Conservation (phyloP, 2,113 vertebrate genomes). For the Turnix velox region DNA sequence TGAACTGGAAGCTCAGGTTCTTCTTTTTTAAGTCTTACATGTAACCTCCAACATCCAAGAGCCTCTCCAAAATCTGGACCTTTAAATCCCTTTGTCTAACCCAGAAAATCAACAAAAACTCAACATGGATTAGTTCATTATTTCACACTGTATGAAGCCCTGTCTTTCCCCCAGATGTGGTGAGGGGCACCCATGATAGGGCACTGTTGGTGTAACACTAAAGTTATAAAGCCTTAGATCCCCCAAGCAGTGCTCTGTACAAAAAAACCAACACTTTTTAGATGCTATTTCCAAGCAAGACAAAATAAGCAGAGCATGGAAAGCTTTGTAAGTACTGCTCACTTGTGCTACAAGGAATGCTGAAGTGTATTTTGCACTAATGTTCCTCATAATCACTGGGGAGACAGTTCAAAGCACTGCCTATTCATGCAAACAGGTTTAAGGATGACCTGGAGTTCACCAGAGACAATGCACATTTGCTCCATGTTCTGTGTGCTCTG, state of each 20-base stretch:
- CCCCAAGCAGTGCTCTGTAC: not conserved
- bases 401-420: not conserved
- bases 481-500: not conserved
- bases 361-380: not conserved
- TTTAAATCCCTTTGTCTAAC: not conserved
- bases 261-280: not conserved
- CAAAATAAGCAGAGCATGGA: not conserved
- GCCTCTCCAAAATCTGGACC: not conserved
- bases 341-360: not conserved
- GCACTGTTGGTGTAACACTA: not conserved
- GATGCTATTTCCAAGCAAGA: not conserved
- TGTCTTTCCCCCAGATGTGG: not conserved
- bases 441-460: not conserved
- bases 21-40: not conserved
- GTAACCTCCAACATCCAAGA: not conserved
- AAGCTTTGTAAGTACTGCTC: not conserved
- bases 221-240: fast-evolving
- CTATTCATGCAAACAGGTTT: not conserved
- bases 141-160: not conserved
- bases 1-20: not conserved
- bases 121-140: not conserved
- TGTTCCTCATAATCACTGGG: not conserved
- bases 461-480: not conserved
- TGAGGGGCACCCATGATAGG: not conserved
- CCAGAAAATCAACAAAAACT: not conserved